Conservation (phyloP, 2,113 vertebrate genomes). For the Lagopus muta region DNA sequence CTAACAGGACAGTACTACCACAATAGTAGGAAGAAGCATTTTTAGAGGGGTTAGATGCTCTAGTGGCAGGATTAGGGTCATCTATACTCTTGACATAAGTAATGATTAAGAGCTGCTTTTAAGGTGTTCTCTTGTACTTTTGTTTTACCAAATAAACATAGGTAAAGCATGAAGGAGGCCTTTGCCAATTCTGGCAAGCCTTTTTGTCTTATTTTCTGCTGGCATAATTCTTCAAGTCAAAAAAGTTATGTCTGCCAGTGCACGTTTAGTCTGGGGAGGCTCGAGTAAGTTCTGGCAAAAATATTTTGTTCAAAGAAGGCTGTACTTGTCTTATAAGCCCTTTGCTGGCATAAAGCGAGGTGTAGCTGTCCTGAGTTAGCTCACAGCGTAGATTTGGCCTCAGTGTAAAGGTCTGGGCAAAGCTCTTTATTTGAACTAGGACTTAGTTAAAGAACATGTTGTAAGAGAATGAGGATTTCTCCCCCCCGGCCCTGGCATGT, state of each 20-base stretch:
- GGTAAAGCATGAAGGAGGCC: neutral
- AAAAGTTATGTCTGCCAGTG: neutral
- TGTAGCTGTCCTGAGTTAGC: neutral
- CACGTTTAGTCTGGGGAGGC: neutral
- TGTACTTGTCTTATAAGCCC: neutral
- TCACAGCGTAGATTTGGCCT: neutral
- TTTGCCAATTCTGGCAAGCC: neutral
- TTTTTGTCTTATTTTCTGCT: neutral
- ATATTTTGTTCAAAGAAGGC: neutral
- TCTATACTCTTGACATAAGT: neutral
- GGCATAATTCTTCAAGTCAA: neutral
- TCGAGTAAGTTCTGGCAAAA: neutral
- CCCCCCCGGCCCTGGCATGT: neutral
- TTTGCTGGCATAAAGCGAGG: neutral
- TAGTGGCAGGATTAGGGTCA: neutral
- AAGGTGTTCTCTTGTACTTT: neutral
- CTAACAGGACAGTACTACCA: neutral
- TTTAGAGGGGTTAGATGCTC: neutral
- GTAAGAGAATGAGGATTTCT: neutral
- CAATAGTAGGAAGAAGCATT: neutral
- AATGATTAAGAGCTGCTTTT: neutral
- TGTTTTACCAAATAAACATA: neutral
- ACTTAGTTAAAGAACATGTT: neutral
- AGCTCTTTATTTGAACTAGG: slow-evolving; percentile 19
- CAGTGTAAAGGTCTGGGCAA: neutral